Conservation (phyloP, 2,888 invertebrate genomes). For the Malthinus seriepunctatus region DNA sequence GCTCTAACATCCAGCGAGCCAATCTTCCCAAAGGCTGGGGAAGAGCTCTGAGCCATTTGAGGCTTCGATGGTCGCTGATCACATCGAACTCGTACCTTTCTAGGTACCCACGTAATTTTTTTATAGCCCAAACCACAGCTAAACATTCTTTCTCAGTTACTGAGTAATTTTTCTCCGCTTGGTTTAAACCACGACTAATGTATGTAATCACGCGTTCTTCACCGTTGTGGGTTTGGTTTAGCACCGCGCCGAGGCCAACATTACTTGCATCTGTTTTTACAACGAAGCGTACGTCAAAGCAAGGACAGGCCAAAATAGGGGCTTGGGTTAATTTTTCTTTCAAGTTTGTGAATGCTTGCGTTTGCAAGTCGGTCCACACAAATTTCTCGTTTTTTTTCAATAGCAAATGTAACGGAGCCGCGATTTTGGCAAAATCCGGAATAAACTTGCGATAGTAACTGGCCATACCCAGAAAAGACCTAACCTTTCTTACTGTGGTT, state of each 20-base stretch:
- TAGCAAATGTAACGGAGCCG: not conserved
- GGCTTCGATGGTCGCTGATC: constrained; percentile 34
- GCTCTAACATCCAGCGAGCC: constrained; percentile 20
- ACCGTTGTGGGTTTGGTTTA: not conserved
- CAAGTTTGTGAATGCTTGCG: not conserved
- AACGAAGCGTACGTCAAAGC: too few species aligned
- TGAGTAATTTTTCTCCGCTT: not conserved
- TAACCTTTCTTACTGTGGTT: constrained; percentile 15
- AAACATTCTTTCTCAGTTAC: constrained; percentile 34
- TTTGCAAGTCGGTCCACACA: not conserved
- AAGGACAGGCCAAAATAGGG: not conserved
- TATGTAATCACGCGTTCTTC: not conserved
- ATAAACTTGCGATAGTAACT: constrained; percentile 26
- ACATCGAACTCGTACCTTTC: constrained; percentile 36
- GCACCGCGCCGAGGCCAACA: not conserved
- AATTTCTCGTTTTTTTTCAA: not conserved
- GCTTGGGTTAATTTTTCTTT: not conserved
- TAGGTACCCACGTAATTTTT: constrained; percentile 34
- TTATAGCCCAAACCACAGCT: constrained; percentile 36
- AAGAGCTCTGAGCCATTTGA: constrained; percentile 24
- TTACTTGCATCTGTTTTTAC: too few species aligned
- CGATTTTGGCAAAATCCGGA: not conserved
- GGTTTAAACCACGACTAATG: not conserved
- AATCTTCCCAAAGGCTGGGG: constrained; percentile 22
- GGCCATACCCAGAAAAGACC: constrained; percentile 27